Base-by-base conservation (phyloP, 2,888 invertebrate species). In the Dysmachus trigonus region DNA sequence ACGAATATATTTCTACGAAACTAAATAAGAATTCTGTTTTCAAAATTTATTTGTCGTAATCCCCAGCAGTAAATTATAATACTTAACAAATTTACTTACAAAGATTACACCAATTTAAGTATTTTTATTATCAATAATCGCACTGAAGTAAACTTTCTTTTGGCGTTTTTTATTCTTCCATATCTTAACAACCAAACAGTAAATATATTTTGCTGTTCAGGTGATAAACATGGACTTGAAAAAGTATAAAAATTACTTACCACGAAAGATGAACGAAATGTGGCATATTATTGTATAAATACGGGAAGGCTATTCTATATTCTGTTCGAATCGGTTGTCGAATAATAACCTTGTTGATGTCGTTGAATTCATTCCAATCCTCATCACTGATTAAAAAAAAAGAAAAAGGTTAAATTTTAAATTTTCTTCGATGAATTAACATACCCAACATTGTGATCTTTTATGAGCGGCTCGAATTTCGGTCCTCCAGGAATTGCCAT, bases 301-400 rank as follows among this genome's bases (percentile, higher is more conserved):
- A 99, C 0, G 99, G 99, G 92, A 99, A 99, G 0, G 99, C 99
- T 90, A 99, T 99, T 89, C 99, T 95, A 92, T 99, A 99, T 92
- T 99, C 99, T 0, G 99, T 99, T 88, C 99, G 94, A 89, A 99
- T 97, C 2, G 99, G 99, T 91, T 99, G 99, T 8, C 99, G 94
- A 89, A 99, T 99, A 88, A 99, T 99, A 90, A 99, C 99, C 93
- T 99, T 99, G 92, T 99, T 99, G 89, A 99, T 99, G 91, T 99
- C 99, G 93, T 99, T 99, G 91, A 99, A 99, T 93, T 99, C 99
- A 93, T 99, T 99, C 99, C 99, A 99, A 92, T 99, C 99, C 93
- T 99, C 99, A 93, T 99, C 99, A 1, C 98, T 96, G 89, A 91
- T 87, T 86, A 87, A 86, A 87, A 13, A 88, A 86, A 51, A 86